These are phyloP conservation scores for Cylloceria caligata DNA, from an alignment of 2,888 invertebrate genomes.

Conservation along the genomic window DNA sequence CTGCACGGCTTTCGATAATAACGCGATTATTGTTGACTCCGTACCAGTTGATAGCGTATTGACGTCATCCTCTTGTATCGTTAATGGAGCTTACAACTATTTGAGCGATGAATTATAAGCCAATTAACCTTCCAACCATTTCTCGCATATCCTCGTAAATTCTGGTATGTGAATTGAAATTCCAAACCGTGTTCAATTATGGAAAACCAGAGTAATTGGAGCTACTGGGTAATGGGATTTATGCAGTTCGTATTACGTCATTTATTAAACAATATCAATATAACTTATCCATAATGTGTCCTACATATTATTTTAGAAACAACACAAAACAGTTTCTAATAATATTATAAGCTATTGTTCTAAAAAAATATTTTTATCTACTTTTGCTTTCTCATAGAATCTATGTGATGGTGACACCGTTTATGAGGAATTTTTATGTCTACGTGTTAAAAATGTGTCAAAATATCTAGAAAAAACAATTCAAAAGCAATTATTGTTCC, in stretches of 20 bases:
- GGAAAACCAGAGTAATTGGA: background rate
- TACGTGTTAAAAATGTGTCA: too few species aligned
- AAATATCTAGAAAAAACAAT: too few species aligned
- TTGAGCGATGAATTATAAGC: slow-evolving; percentile 72
- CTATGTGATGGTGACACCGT: too few species aligned
- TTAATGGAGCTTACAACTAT: slow-evolving; percentile 41
- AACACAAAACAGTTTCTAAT: too few species aligned
- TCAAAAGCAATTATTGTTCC: too few species aligned
- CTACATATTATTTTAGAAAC: too few species aligned
- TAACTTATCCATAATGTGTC: too few species aligned
- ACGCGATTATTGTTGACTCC: slow-evolving; percentile 14
- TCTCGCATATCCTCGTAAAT: slow-evolving; percentile 62
- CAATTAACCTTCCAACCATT: slow-evolving; percentile 67
- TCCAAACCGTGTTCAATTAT: background rate
- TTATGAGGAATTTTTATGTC: too few species aligned
- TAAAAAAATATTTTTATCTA: too few species aligned
- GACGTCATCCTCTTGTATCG: slow-evolving; percentile 12
- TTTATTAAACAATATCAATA: too few species aligned
- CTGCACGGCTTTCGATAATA: slow-evolving; percentile 12
- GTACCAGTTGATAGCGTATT: background rate
- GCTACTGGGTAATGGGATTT: background rate
- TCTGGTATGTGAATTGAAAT: background rate
- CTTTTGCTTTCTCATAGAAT: background rate
- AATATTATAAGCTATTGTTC: too few species aligned
- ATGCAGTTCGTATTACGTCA: too few species aligned